Evolutionary conservation across 2,797 vertebrate genomes (phyloP), one percentile per base, ranked within the genome.

Genomic region (Uromys caudimaculatus): DNA sequence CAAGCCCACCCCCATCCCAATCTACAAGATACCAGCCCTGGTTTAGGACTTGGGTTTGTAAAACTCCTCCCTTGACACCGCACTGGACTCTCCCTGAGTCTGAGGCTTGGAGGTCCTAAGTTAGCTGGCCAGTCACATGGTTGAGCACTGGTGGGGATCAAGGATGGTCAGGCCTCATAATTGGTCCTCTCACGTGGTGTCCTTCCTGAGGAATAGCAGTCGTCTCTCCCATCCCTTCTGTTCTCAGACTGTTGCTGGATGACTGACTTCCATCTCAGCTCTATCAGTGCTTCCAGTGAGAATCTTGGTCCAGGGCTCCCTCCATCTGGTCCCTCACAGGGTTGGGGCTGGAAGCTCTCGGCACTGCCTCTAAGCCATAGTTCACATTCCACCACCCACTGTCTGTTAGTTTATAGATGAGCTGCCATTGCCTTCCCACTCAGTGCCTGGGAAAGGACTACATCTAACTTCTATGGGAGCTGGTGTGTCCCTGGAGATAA

Each of bases 11-110:
- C 54, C 56, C 19, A 0, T 10, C 19, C 27, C 7, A 2, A 17
- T 60, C 24, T 60, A 44, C 13, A 29, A 82, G 81, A 90, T 58
- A 38, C 35, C 14, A 38, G 23, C 1, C 54, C 62, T 19, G 19
- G 41, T 24, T 86, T 64, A 54, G 44, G 75, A 50, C 56, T 24
- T 29, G 24, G 16, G 29, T 73, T 35, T 27, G 47, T 44, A 23
- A 11, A 77, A 12, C 0, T 2, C 6, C 3, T 23, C 58, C 21
- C 44, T 3, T 0, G 12, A 16, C 44, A 29, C 17, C 12, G 1
- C 16, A 0, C 2, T 1, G 38, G 27, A 5, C 1, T 19, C 24
- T 79, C 17, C 50, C 21, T 0, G 1, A 81, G 41, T 19, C 60
- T 52, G 71, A 44, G 56, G 24, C 93, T 89, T 17, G 4, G 73